Base-by-base conservation (phyloP, 1,140 invertebrate species). In the Lepidotrigona ventralis region DNA sequence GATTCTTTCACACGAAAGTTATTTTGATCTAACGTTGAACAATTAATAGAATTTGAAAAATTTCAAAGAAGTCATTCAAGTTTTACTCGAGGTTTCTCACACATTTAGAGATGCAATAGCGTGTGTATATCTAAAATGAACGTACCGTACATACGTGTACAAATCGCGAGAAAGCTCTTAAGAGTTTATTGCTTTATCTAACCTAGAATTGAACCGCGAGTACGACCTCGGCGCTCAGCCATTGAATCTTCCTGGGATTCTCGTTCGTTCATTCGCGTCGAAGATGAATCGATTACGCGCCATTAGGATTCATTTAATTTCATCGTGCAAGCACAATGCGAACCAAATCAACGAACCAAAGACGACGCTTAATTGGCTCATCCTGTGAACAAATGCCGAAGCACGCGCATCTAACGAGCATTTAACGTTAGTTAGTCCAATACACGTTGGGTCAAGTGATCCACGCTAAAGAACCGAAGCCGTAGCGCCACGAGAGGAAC, bases 131-230 rank as follows among this genome's bases (percentile, higher is more conserved):
- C 14, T n/a, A 12, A 60, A 60, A 11, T 60, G 58, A 60, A 60
- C 23, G n/a, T 12, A 23, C 11, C 29, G n/a, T 19, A 12, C 21
- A 0, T 51, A 39, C 46, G 53, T 56, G 29, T 56, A 64, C 19
- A 71, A 56, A 39, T 81, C 83, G 89, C 90, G 91, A 86, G 85
- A 85, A 93, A 93, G 91, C 92, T 93, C 92, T 92, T 93, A 8
- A 91, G 14, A 88, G 85, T 89, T 92, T 93, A 92, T 92, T 93
- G 92, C 91, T 93, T 91, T 79, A 89, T 90, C 90, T 93, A 92
- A 86, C 88, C 90, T 89, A 89, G 54, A 75, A 84, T 79, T 84
- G 74, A 86, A 73, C 64, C 74, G 78, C 79, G 80, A 78, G 54
- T 85, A 87, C 76, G 74, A 83, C 72, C 72, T 85, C 78, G 86